Evolutionary conservation across 2,113 vertebrate species (phyloP), one percentile per base, ranked within the genome.

Genomic region (Xiphophorus maculatus): DNA sequence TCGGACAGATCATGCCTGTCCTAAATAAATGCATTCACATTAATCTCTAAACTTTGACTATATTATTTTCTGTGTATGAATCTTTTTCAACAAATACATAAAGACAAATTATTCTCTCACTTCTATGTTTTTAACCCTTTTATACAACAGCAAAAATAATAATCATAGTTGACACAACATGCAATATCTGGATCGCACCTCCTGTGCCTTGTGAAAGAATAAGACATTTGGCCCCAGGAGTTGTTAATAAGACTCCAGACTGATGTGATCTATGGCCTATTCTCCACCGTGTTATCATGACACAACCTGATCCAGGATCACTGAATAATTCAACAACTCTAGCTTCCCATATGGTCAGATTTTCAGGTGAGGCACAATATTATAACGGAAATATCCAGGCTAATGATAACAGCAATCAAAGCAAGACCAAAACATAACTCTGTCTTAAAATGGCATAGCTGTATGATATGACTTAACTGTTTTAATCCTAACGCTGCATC

Each of bases 251-350:
- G 74, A 79, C 29, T 14, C 76, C 74, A 71, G 37, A 68, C 66
- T 25, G 27, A 60, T 76, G 66, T 87, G 84, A 92, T 87, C 67
- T 81, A 42, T 76, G 80, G 54, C 69, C 63, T 85, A 82, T 75
- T 30, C 73, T 79, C 69, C 62, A 22, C 51, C 42, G 66, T 62
- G 54, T 79, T 60, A 63, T 87, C 76, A 60, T 63, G 78, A 87
- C 86, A 81, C 67, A 81, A 68, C 63, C 87, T 77, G 81, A 91
- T 89, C 91, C 81, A 54, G 73, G 71, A 60, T 73, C 86, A 78
- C 83, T 91, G 11, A 89, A 91, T 87, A 86, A 91, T 93, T 91
- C 76, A 93, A 74, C 78, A 85, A 40, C 77, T 84, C 73, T 67
- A 74, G 80, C 69, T 71, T 89, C 76, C 69, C 84, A 75, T 77